Evolutionary conservation across 2,888 invertebrate genomes (phyloP).

Genomic region (Rhabditoides inermis): DNA sequence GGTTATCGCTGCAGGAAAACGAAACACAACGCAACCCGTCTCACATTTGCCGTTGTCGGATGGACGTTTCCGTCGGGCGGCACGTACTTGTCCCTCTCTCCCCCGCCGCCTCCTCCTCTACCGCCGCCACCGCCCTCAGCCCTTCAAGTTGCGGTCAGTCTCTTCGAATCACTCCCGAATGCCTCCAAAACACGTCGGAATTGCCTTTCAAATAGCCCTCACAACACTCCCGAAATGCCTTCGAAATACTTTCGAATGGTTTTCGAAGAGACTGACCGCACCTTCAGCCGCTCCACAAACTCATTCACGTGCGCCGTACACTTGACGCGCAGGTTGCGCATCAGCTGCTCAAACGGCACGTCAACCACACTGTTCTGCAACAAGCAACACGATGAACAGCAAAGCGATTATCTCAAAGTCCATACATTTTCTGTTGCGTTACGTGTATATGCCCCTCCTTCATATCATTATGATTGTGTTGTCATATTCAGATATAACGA

Average conservation of each 20-base stretch:
- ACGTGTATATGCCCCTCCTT: neutral
- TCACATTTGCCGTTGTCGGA: slow-evolving; percentile 83
- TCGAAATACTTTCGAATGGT: no score
- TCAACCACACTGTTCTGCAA: slow-evolving; percentile 23
- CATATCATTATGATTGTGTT: no score
- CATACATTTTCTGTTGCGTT: neutral
- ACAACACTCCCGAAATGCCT: neutral
- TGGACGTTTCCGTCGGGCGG: slow-evolving; percentile 97
- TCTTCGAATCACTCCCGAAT: no score
- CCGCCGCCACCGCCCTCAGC: neutral
- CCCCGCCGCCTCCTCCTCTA: neutral
- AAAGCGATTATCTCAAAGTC: no score
- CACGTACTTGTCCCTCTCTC: slow-evolving; percentile 61
- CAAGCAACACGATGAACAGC: no score
- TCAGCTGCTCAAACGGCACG: slow-evolving; percentile 21
- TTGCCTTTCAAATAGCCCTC: neutral
- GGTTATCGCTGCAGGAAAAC: no score
- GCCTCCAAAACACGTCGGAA: no score
- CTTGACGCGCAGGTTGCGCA: slow-evolving; percentile 24
- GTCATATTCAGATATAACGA: no score
- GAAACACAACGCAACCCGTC: no score
- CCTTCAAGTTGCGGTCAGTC: neutral
- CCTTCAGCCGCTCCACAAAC: slow-evolving; percentile 20
- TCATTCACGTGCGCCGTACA: slow-evolving; percentile 21
- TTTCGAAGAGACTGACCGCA: no score